Percentiles rank a stretch among this genome's conserved stretches.
Conservation (phyloP, 2,888 invertebrate genomes). For the Hydropsyche betteni region DNA sequence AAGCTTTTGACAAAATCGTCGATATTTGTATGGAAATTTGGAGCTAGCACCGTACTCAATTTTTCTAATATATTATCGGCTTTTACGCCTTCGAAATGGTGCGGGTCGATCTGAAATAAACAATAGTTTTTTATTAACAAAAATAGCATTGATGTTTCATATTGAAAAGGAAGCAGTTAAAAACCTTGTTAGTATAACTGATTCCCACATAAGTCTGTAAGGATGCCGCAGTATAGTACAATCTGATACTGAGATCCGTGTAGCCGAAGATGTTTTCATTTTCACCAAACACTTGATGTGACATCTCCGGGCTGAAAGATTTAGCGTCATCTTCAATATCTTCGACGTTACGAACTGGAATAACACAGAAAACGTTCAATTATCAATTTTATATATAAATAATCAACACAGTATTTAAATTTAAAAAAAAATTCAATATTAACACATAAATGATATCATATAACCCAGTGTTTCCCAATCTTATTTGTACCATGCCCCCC, state of each 20-base stretch:
- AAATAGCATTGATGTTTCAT: background rate
- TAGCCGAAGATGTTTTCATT: constrained; percentile 95
- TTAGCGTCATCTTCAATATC: constrained; percentile 74
- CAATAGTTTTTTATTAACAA: background rate
- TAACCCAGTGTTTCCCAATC: too few species aligned
- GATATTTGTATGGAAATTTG: constrained; percentile 75
- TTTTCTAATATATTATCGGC: constrained; percentile 80
- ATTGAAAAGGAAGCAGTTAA: constrained; percentile 26
- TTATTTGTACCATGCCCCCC: too few species aligned
- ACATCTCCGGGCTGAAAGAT: constrained; percentile 84
- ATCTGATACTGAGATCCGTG: constrained; percentile 78
- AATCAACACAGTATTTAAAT: too few species aligned
- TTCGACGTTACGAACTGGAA: constrained; percentile 67
- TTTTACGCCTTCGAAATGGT: constrained; percentile 68
- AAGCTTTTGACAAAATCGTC: constrained; percentile 76
- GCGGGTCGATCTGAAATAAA: constrained; percentile 64
- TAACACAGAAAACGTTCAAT: too few species aligned
- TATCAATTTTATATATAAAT: too few species aligned
- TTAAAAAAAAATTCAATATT: too few species aligned
- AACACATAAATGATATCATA: too few species aligned
- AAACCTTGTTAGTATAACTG: constrained; percentile 74
- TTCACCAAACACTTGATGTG: constrained; percentile 93
- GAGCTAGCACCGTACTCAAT: constrained; percentile 74
- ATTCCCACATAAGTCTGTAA: constrained; percentile 83
- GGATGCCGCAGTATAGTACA: constrained; percentile 84